These are phyloP conservation scores for Plusia festucae DNA, from an alignment of 2,888 invertebrate species.

Conservation along the genomic window DNA sequence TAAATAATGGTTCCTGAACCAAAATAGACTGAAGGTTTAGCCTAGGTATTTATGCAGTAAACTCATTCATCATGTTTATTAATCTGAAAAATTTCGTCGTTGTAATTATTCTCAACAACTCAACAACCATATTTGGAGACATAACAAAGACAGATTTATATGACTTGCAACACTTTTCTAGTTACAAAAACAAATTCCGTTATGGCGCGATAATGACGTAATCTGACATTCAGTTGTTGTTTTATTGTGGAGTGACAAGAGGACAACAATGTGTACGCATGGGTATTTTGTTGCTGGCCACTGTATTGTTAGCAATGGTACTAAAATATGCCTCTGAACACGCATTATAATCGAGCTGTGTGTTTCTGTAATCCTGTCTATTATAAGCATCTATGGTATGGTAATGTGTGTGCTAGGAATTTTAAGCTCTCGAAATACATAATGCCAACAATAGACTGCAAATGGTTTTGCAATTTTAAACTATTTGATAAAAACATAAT, in stretches of 20 bases:
- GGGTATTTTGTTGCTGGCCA: constrained; percentile 68
- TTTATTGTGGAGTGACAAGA: constrained; percentile 55
- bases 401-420: neutral
- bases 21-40: neutral
- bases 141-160: constrained; percentile 30
- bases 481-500: no score
- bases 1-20: no score
- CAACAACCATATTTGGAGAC: constrained; percentile 29
- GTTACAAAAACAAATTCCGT: constrained; percentile 49
- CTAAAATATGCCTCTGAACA: constrained; percentile 27
- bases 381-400: neutral
- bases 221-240: constrained; percentile 46
- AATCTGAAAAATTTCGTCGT: constrained; percentile 1
- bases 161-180: constrained; percentile 42
- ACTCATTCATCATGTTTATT: neutral
- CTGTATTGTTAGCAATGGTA: constrained; percentile 62
- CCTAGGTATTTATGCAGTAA: neutral
- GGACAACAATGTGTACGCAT: constrained; percentile 63
- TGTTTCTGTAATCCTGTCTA: constrained; percentile 26
- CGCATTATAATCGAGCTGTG: constrained; percentile 21
- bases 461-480: neutral
- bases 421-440: neutral
- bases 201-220: constrained; percentile 64
- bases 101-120: constrained; percentile 6
- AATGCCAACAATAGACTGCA: neutral